These are phyloP conservation scores for Netelia virgata DNA, from an alignment of 2,888 invertebrate species.

Conservation along the genomic window DNA sequence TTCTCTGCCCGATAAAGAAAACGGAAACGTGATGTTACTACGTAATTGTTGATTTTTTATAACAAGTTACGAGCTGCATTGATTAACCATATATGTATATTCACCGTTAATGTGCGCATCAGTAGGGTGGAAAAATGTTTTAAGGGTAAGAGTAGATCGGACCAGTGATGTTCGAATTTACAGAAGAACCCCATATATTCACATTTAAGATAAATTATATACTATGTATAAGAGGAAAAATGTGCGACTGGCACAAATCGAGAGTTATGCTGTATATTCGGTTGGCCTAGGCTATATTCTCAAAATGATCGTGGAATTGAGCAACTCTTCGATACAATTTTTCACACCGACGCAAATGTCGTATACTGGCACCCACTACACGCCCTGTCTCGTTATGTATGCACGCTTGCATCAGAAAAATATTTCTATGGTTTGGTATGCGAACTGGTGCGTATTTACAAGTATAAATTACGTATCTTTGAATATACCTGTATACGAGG, in stretches of 20 bases:
- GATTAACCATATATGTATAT: no score
- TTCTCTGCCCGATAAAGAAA: no score
- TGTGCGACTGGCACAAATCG: neutral
- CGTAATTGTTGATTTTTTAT: no score
- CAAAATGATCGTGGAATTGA: conserved; percentile 29
- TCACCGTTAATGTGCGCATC: no score
- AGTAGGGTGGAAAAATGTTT: no score
- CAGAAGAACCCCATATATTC: no score
- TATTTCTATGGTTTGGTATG: conserved; percentile 8
- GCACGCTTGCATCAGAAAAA: neutral
- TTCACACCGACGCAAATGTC: conserved; percentile 51
- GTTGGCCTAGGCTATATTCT: neutral
- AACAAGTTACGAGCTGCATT: no score
- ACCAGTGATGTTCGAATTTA: no score
- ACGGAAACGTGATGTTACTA: no score
- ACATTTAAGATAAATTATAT: no score
- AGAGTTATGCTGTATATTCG: conserved; percentile 23
- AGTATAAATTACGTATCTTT: conserved; percentile 4
- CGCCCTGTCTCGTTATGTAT: conserved; percentile 1
- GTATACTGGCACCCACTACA: conserved; percentile 43
- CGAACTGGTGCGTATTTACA: conserved; percentile 14
- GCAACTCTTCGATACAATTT: conserved; percentile 53
- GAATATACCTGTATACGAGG: conserved; percentile 18
- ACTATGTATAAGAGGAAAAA: neutral
- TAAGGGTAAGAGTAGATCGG: no score